These are phyloP conservation scores for Hyppa rectilinea DNA, from an alignment of 2,888 invertebrate species.

Conservation along the genomic window DNA sequence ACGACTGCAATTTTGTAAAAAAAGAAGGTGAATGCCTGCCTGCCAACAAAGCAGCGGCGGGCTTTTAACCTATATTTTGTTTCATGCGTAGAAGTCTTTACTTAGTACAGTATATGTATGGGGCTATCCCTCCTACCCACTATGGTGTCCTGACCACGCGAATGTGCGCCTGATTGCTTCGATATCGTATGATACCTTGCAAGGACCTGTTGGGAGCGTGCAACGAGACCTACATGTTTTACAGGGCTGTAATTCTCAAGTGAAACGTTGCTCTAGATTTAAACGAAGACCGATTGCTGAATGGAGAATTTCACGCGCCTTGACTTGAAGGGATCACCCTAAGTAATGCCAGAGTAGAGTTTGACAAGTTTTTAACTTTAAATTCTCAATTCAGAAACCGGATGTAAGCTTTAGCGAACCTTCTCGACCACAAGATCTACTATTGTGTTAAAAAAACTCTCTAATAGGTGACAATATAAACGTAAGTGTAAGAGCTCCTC, in stretches of 20 bases:
- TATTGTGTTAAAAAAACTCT: background rate
- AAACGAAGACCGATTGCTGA: background rate
- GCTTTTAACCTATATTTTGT: too few relatives aligned
- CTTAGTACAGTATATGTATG: too few relatives aligned
- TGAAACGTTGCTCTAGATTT: background rate
- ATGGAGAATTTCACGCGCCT: background rate
- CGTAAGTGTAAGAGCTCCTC: background rate
- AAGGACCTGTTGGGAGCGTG: background rate
- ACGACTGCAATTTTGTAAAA: too few relatives aligned
- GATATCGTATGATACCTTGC: background rate
- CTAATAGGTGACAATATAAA: too few relatives aligned
- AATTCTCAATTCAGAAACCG: background rate
- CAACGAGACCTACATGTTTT: background rate
- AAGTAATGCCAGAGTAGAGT: too few relatives aligned
- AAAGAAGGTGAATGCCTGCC: too few relatives aligned
- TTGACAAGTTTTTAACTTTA: background rate
- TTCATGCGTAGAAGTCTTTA: too few relatives aligned
- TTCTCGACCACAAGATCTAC: background rate
- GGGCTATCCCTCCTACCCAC: too few relatives aligned
- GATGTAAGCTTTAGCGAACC: background rate
- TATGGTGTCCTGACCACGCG: too few relatives aligned
- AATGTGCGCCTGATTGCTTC: slow-evolving; percentile 21
- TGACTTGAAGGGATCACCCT: background rate
- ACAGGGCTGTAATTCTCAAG: background rate
- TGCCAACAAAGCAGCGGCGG: too few relatives aligned